Evolutionary conservation across 2,888 invertebrate species (phyloP), one percentile per base, ranked within the genome.

Genomic region (Hemithea aestivaria): DNA sequence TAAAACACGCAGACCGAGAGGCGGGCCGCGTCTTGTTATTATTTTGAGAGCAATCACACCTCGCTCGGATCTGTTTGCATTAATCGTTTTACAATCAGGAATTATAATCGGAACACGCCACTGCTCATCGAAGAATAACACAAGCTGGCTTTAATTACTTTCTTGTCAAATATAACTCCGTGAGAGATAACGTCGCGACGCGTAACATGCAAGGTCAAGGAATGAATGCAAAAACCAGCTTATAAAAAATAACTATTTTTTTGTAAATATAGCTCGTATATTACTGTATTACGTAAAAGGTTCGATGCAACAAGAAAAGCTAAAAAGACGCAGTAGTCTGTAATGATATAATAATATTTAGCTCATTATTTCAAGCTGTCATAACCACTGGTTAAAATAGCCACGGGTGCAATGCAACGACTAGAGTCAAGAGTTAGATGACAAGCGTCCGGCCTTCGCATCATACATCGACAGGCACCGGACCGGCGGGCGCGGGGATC

Each of bases 381-480:
- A 16, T 5, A 16, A 4, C 5, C 5, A 16, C 3, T 16, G 2
- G 3, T 16, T 5, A 16, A 4, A 16, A 16, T 16, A 16, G 5
- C 3, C 16, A 16, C 16, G 5, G 16, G 16, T 5, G 5, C 16
- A 36, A 33, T 29, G 27, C 30, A 41, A 32, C 36, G 39, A 45
- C 23, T 26, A 33, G 41, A 37, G 39, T 16, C 27, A 31, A 25
- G 35, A 21, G 26, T 48, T 41, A 49, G 41, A 48, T 54, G 54
- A 42, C 36, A 33, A 37, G 36, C 33, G 27, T 34, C 33, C 33
- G 51, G 53, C 53, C 58, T 55, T 57, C 63, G 64, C 68, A 71
- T 66, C 67, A 70, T 70, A 48, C 64, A 67, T 66, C 63, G 70
- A 72, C 73, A 72, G 64, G 64, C 60, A 67, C 62, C 64, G 67